Conservation (phyloP, 2,797 vertebrate genomes). For the Choloepus didactylus region DNA sequence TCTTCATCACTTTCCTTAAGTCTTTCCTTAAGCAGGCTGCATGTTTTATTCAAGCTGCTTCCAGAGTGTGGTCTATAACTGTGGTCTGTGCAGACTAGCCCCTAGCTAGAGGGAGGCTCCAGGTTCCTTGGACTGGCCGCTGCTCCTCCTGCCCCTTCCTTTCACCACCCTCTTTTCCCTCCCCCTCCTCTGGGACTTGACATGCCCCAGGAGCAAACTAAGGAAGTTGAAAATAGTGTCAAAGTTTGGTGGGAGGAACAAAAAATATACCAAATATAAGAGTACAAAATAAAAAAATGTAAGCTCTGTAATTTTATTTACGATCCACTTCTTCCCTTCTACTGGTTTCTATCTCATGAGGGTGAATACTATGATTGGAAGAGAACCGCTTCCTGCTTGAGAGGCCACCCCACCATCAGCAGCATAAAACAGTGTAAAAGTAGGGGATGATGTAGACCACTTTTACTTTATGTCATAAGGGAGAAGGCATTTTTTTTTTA, state of each 20-base stretch:
- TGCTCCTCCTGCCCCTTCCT: fast-evolving
- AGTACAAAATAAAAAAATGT: not conserved
- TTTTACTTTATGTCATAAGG: not conserved
- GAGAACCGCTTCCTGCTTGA: not conserved
- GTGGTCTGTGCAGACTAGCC: fast-evolving
- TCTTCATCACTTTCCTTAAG: conserved; percentile 62
- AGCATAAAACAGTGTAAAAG: not conserved
- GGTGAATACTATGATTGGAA: not conserved
- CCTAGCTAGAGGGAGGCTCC: not conserved
- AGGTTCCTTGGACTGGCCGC: not conserved
- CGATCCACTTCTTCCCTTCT: not conserved
- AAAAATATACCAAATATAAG: not conserved
- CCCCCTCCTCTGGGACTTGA: not conserved
- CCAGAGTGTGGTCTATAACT: not conserved
- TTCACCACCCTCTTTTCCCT: not conserved
- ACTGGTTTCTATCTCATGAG: not conserved
- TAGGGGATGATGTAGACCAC: not conserved
- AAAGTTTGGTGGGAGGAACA: not conserved
- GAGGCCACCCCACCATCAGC: fast-evolving
- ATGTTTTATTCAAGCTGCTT: not conserved
- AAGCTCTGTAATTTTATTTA: not conserved
- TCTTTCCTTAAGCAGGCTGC: not conserved
- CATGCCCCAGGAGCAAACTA: not conserved
- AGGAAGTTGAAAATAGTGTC: not conserved
- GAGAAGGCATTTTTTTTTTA: not conserved